Base-by-base conservation (phyloP, 2,797 vertebrate genomes). In the Danio albolineatus region DNA sequence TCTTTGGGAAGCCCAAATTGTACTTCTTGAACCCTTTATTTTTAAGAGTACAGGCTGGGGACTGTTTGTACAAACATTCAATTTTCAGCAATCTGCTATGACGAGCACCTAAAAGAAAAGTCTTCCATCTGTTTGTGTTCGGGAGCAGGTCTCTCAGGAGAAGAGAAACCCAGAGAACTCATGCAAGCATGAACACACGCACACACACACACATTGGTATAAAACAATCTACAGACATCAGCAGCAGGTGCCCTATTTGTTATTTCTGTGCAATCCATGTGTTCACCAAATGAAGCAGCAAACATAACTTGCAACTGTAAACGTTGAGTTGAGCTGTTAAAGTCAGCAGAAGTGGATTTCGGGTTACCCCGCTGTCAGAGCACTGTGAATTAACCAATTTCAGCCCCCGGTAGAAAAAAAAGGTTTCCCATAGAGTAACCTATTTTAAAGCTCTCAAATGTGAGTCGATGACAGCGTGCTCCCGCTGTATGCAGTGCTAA, bases 371-470 rank as follows among this genome's bases (percentile, higher is more conserved):
- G 60, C 41, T 43, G 53, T 39, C 46, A 28, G 14, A 57, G 13
- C 28, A 51, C 61, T 43, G 43, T 79, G 19, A 79, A 48, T 65
- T 6, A 76, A 48, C 57, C 56, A 41, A 49, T 74, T 69, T 71
- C 17, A 83, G 28, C 62, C 51, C 38, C 46, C 51, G 53, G 60
- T 13, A 46, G 53, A 57, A 76, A 69, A n/a, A n/a, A 28, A 67
- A 64, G 56, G 53, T 28, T 76, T 49, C 43, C 72, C 28, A 51
- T 12, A 19, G 66, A 76, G 59, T 84, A 83, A 76, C 81, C 83
- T 53, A 80, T 82, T 80, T 85, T 74, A 79, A 70, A 67, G 46
- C 75, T 81, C 64, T 81, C 48, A 56, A 59, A 13, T 64, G n/a
- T 66, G 60, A 78, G 53, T 82, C 66, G 13, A 72, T 76, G 59